phyloP scores from a whole-genome alignment of 2,113 vertebrate genomes.

The Pelecanus crispus region DNA sequence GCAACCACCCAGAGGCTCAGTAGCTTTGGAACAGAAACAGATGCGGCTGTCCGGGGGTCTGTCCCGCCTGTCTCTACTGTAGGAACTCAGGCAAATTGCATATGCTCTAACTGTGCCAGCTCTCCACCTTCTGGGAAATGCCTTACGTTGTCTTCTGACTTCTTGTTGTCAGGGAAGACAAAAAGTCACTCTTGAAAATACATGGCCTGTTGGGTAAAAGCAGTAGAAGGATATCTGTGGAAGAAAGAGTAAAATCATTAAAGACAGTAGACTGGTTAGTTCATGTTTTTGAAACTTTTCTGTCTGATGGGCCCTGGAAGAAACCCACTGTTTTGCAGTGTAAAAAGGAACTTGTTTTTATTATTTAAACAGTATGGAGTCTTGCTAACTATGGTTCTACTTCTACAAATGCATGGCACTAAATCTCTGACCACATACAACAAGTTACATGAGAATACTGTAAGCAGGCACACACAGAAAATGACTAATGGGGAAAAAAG shows the following conservation, averaged over 20 bases:
- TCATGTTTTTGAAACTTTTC: background rate
- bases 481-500: background rate
- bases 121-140: background rate
- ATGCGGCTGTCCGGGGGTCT: fast-evolving
- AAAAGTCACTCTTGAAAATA: background rate
- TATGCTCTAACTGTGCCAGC: fast-evolving
- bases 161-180: background rate
- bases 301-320: background rate
- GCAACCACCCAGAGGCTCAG: background rate
- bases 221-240: background rate
- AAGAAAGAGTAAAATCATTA: background rate
- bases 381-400: background rate
- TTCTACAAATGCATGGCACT: background rate
- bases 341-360: background rate
- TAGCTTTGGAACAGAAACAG: background rate
- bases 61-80: background rate
- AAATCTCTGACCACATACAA: background rate
- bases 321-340: background rate
- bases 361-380: background rate
- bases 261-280: background rate
- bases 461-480: background rate
- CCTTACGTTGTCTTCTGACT: background rate
- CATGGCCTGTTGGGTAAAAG: background rate
- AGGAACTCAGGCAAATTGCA: background rate
- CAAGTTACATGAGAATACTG: background rate